Evolutionary conservation across 2,888 invertebrate genomes (phyloP), one percentile per base, ranked within the genome.

Genomic region (Allolobophora icterica): DNA sequence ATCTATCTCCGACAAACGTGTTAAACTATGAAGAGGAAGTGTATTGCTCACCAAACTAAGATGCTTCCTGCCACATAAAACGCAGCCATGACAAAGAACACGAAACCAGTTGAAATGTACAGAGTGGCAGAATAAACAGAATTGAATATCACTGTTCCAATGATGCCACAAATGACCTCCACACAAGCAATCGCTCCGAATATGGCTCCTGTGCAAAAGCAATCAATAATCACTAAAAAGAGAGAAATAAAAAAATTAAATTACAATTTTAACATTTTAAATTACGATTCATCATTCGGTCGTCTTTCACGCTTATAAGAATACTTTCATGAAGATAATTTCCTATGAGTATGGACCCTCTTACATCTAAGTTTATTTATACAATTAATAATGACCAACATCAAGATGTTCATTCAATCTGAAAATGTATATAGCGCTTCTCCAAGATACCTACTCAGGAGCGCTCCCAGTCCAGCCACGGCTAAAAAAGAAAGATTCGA

Each of bases 81-180:
- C 40, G 84, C 84, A 30, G 92, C 90, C 92, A 90, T 90, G 35
- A 89, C 87, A 30, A 92, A 35, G 90, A 58, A 92, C 40, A 91
- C 91, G 45, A 92, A 91, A 21, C 92, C 92, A 83, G 92, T 90
- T 89, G 58, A 35, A 19, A 90, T 24, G 83, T 33, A 17, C 40
- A 91, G 84, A 24, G 92, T 92, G 89, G 90, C 89, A 3, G 91
- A 71, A 87, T 92, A 92, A 89, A 92, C 83, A 19, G 91, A 83
- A 83, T 91, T 92, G 91, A 92, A 90, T 40, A 90, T 40, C 13
- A 83, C 84, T n/a, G 52, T 90, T n/a, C 91, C 92, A 30, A 92
- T 34, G 5, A 90, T 45, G 34, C 35, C 45, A 89, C 92, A 92
- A 21, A 91, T 21, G 35, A 91, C 40, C 89, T 92, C 91, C 34